Conservation (phyloP, 2,797 vertebrate genomes). For the Okamejei kenojei region DNA sequence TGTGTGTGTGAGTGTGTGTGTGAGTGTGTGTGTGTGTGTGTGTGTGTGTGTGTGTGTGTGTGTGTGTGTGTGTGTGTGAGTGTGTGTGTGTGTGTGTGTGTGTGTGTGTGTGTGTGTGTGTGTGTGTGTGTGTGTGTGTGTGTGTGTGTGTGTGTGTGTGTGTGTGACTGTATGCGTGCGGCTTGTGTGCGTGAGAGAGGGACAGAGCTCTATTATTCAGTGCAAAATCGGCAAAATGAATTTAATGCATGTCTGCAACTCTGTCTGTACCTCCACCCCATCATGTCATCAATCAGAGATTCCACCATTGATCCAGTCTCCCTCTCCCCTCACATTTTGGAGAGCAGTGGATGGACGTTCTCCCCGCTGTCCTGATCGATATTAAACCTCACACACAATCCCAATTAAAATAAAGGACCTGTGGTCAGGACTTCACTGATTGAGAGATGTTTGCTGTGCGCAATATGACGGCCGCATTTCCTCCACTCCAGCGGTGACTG, state of each 20-base stretch:
- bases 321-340: not conserved
- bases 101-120: constrained; percentile 34
- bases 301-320: not conserved
- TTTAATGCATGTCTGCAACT: no score
- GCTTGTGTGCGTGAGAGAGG: not conserved
- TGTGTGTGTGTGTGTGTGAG: not conserved
- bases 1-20: not conserved
- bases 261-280: no score
- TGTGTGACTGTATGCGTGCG: constrained; percentile 1
- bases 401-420: not conserved
- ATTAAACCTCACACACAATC: not conserved
- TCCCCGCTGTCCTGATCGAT: not conserved
- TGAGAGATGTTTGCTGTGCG: not conserved
- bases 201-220: not conserved
- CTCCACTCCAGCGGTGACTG: not conserved
- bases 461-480: not conserved
- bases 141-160: not conserved
- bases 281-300: not conserved
- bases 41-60: no score
- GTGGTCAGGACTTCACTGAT: not conserved
- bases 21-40: not conserved
- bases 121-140: constrained; percentile 22
- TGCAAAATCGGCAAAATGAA: not conserved
- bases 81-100: not conserved
- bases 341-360: not conserved